Evolutionary conservation across 2,888 invertebrate genomes (phyloP).

Genomic region (Andrena dorsata): DNA sequence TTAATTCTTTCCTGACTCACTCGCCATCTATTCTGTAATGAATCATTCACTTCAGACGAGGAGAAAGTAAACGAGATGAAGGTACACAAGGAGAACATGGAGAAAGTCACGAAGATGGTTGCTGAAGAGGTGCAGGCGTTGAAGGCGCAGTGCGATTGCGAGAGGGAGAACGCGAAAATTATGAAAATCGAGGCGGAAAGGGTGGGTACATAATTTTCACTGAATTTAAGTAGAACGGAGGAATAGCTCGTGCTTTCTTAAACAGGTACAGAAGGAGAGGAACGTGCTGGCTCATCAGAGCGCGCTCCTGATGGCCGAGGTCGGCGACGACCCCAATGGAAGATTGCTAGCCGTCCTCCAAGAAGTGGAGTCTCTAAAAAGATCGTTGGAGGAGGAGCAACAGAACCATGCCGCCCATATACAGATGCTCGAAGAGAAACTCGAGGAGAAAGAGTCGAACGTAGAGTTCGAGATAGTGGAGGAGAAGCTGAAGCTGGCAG

Average conservation of each 20-base stretch:
- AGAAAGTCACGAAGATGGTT: conserved; percentile 89
- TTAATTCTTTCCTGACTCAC: conserved; percentile 5
- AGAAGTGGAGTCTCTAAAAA: conserved; percentile 88
- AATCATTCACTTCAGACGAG: conserved; percentile 43
- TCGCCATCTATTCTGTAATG: neutral
- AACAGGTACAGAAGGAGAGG: conserved; percentile 88
- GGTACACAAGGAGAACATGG: conserved; percentile 87
- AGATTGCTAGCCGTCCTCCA: conserved; percentile 85
- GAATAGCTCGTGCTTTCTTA: too few species aligned
- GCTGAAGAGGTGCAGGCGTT: conserved; percentile 88
- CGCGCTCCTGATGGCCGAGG: conserved; percentile 88
- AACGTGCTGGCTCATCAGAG: conserved; percentile 90
- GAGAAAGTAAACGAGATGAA: conserved; percentile 71
- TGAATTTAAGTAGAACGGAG: neutral
- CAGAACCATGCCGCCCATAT: conserved; percentile 87
- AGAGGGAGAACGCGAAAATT: conserved; percentile 87
- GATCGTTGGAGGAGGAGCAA: conserved; percentile 88
- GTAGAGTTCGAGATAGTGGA: conserved; percentile 89
- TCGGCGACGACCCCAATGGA: conserved; percentile 86
- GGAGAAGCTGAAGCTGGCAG: conserved; percentile 89
- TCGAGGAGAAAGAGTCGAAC: conserved; percentile 89
- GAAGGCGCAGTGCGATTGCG: conserved; percentile 88
- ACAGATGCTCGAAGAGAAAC: conserved; percentile 88
- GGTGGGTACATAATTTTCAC: conserved; percentile 71
- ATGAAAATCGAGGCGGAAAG: conserved; percentile 84